Evolutionary conservation across 2,113 vertebrate species (phyloP).

Genomic region (Corythaixoides concolor): DNA sequence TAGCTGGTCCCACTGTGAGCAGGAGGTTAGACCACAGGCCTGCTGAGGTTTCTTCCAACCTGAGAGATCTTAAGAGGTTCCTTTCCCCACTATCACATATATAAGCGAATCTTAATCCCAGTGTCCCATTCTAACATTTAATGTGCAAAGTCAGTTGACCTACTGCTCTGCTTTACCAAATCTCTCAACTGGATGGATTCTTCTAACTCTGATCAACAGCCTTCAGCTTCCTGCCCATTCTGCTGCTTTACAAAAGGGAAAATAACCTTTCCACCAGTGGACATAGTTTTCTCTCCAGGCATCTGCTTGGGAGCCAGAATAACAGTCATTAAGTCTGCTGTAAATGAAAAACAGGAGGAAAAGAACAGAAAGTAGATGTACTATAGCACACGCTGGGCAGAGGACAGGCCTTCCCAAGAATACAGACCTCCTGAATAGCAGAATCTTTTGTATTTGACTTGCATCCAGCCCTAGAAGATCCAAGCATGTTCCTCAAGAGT

Average conservation of each 20-base stretch:
- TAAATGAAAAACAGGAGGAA: neutral
- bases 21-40: neutral
- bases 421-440: neutral
- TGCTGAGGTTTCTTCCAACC: neutral
- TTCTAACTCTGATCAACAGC: neutral
- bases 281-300: neutral
- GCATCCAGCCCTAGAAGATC: neutral
- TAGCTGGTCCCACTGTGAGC: neutral
- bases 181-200: neutral
- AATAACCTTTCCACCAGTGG: neutral
- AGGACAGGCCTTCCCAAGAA: neutral
- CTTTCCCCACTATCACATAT: accelerated
- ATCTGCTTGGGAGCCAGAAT: neutral
- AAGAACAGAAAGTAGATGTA: neutral
- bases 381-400: accelerated
- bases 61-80: neutral
- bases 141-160: neutral
- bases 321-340: neutral
- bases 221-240: neutral
- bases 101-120: neutral
- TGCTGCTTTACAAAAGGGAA: neutral
- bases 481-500: neutral
- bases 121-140: neutral
- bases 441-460: neutral
- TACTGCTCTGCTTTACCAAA: neutral